Conservation (phyloP, 2,888 invertebrate genomes). For the Zootermopsis nevadensis region DNA sequence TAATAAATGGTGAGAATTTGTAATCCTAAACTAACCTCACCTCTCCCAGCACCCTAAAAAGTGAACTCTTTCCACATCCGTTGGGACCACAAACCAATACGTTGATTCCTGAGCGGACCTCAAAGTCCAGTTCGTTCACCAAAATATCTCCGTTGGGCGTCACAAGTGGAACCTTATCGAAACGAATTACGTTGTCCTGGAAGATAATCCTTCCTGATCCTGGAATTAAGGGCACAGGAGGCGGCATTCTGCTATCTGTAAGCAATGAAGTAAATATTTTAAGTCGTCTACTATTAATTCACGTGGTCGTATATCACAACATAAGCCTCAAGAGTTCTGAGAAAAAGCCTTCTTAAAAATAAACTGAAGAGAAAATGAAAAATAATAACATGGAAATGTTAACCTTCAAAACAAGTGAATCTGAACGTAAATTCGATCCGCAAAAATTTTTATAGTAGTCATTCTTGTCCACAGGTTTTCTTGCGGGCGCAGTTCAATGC, state of each 20-base stretch:
- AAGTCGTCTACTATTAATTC: no score
- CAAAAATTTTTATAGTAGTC: no score
- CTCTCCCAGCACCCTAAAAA: slow-evolving; percentile 96
- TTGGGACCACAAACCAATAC: slow-evolving; percentile 99
- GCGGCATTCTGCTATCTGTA: slow-evolving; percentile 23
- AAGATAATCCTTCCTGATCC: slow-evolving; percentile 84
- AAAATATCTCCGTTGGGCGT: slow-evolving; percentile 98
- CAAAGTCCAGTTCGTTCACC: slow-evolving; percentile 87
- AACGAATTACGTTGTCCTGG: slow-evolving; percentile 89
- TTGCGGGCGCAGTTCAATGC: no score
- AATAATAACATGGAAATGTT: no score
- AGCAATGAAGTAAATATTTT: slow-evolving; percentile 39
- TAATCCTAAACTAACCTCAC: slow-evolving; percentile 58
- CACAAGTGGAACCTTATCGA: slow-evolving; percentile 93
- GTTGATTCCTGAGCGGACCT: slow-evolving; percentile 95
- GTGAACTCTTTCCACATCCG: slow-evolving; percentile 97
- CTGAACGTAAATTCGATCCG: no score
- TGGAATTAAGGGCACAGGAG: slow-evolving; percentile 67
- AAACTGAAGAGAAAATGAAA: no score
- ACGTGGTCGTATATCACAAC: no score
- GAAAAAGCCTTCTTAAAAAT: no score
- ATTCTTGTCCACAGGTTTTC: no score
- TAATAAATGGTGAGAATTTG: background rate
- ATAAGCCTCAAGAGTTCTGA: no score
- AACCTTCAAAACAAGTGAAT: no score